Evolutionary conservation across 2,797 vertebrate species (phyloP).

Genomic region (Pseudomugil tenellus): DNA sequence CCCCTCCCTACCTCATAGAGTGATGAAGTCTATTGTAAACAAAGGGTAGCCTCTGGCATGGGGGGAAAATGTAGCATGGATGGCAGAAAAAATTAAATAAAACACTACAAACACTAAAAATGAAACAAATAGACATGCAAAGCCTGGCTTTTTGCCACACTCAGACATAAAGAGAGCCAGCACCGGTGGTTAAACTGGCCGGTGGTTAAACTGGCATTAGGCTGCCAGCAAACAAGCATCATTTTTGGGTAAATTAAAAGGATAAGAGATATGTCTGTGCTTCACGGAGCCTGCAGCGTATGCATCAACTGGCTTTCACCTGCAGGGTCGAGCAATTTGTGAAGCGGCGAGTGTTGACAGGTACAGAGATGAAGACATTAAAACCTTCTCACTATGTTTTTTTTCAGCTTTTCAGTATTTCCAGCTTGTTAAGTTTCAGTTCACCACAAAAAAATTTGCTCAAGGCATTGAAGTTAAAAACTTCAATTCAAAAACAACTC

Average conservation of each 20-base stretch:
- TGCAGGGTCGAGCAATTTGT: constrained; percentile 33
- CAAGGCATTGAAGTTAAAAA: not conserved
- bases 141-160: constrained; percentile 32
- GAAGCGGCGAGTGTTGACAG: constrained; percentile 20
- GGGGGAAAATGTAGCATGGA: not conserved
- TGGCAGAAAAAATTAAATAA: not conserved
- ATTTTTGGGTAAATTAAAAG: constrained; percentile 48
- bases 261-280: constrained; percentile 34
- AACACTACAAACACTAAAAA: not conserved
- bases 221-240: constrained; percentile 46
- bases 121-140: constrained; percentile 6
- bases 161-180: too few species aligned
- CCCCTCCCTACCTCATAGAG: constrained; percentile 34
- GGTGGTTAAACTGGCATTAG: constrained; percentile 44
- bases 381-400: constrained; percentile 8
- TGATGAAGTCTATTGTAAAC: constrained; percentile 48
- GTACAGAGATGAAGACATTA: constrained; percentile 29
- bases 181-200: too few species aligned
- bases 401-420: too few species aligned
- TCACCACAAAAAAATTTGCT: not conserved
- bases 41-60: constrained; percentile 41
- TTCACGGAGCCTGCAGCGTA: constrained; percentile 20
- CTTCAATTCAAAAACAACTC: not conserved
- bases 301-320: constrained; percentile 30
- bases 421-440: not conserved